Percentiles rank a stretch among this genome's conserved stretches.
phyloP scores from a whole-genome alignment of 2,888 invertebrate genomes.

The Spicauda simplicius region DNA sequence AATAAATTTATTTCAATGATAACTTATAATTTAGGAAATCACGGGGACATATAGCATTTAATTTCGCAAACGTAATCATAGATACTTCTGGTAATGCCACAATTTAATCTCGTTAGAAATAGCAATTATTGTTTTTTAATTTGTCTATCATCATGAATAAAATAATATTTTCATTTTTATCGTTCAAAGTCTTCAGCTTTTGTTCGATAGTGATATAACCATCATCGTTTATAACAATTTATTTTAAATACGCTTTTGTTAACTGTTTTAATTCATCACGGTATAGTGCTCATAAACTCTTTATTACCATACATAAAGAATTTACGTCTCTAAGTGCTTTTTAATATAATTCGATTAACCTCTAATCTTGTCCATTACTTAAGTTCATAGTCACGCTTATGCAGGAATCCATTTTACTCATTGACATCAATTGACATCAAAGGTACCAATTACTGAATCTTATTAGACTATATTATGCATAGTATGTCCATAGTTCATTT shows the following conservation, averaged over 20 bases:
- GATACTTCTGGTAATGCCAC: too few species aligned
- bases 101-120: too few species aligned
- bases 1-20: not conserved
- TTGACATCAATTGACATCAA: slow-evolving; percentile 64
- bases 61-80: too few species aligned
- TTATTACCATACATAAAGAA: not conserved
- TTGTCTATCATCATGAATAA: too few species aligned
- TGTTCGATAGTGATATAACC: too few species aligned
- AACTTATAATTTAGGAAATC: not conserved
- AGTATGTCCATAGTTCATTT: not conserved
- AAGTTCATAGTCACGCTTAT: slow-evolving; percentile 49
- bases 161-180: too few species aligned
- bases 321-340: slow-evolving; percentile 11
- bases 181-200: too few species aligned
- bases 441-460: slow-evolving; percentile 5
- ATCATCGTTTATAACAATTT: too few species aligned
- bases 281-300: not conserved
- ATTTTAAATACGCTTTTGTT: too few species aligned
- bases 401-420: slow-evolving; percentile 69
- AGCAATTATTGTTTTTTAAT: too few species aligned
- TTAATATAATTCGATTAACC: slow-evolving; percentile 74
- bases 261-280: not conserved
- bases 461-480: not conserved
- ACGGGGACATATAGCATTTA: too few species aligned
- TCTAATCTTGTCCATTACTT: slow-evolving; percentile 58